Evolutionary conservation across 1,140 invertebrate genomes (phyloP).

Genomic region (Wiebesia pumilae): DNA sequence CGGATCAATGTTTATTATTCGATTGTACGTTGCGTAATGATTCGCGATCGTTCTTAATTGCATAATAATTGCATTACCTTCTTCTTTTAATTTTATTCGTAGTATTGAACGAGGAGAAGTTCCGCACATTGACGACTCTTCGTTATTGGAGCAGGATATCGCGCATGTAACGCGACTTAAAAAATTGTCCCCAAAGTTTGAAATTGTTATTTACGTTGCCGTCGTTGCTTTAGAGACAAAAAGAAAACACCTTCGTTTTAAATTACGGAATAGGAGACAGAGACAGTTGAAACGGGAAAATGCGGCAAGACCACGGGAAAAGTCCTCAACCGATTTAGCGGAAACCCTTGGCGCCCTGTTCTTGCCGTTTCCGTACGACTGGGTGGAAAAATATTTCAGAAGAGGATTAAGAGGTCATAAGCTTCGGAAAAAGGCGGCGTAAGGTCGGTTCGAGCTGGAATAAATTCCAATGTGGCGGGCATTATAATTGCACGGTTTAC

Average conservation of each 20-base stretch:
- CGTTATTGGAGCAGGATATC: too few relatives aligned
- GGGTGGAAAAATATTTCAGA: constrained; percentile 68
- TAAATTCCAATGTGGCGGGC: constrained; percentile 75
- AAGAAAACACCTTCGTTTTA: background rate
- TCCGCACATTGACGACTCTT: too few relatives aligned
- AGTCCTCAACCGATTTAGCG: constrained; percentile 63
- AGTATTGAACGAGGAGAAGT: too few relatives aligned
- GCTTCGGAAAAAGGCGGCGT: constrained; percentile 71
- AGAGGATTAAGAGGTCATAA: constrained; percentile 71
- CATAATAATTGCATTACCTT: too few relatives aligned
- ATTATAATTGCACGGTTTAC: constrained; percentile 75
- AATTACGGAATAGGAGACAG: constrained; percentile 21
- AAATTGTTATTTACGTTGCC: background rate
- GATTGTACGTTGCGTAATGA: background rate
- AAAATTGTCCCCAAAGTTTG: background rate
- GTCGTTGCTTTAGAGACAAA: background rate
- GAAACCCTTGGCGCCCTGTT: background rate
- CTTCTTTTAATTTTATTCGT: too few relatives aligned
- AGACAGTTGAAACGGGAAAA: constrained; percentile 8
- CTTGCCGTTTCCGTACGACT: background rate
- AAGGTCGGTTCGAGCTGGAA: constrained; percentile 58
- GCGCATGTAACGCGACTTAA: background rate
- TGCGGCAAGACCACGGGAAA: constrained; percentile 57
- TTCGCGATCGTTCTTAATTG: background rate
- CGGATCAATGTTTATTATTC: background rate